Evolutionary conservation across 2,888 invertebrate genomes (phyloP).

Genomic region (Melinaea marsaeus): DNA sequence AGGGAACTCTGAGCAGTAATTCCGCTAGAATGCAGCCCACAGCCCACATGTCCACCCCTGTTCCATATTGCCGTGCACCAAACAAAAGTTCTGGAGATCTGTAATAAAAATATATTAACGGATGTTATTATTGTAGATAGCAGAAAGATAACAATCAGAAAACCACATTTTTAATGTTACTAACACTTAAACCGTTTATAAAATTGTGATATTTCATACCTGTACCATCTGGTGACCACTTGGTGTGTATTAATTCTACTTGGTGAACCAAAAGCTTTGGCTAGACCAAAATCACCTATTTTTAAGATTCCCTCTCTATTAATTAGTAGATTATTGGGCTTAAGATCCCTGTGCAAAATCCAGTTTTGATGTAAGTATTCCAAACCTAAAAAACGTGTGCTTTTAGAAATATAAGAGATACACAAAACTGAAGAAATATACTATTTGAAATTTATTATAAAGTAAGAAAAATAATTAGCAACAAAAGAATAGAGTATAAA

Average conservation of each 20-base stretch:
- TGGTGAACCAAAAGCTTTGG: slow-evolving; percentile 98
- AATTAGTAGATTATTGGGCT: slow-evolving; percentile 98
- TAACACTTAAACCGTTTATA: background rate
- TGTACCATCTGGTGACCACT: slow-evolving; percentile 96
- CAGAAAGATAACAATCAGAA: no score
- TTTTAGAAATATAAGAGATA: no score
- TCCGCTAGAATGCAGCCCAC: slow-evolving; percentile 99
- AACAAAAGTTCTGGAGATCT: slow-evolving; percentile 95
- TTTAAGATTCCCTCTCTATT: slow-evolving; percentile 95
- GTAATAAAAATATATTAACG: slow-evolving; percentile 26
- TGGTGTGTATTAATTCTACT: slow-evolving; percentile 97
- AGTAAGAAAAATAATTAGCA: no score
- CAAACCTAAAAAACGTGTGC: slow-evolving; percentile 74
- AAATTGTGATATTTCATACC: slow-evolving; percentile 65
- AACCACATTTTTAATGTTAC: no score
- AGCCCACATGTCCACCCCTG: slow-evolving; percentile 99
- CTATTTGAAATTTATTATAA: no score
- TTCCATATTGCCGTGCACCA: slow-evolving; percentile 96
- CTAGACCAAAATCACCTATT: slow-evolving; percentile 99
- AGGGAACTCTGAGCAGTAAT: slow-evolving; percentile 91
- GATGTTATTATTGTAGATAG: no score
- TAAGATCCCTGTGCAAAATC: slow-evolving; percentile 98
- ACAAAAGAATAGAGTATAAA: no score
- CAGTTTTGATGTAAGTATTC: slow-evolving; percentile 97
- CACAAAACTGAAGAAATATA: no score